Evolutionary conservation across 2,888 invertebrate genomes (phyloP).

Genomic region (Metopia argyrocephala): DNA sequence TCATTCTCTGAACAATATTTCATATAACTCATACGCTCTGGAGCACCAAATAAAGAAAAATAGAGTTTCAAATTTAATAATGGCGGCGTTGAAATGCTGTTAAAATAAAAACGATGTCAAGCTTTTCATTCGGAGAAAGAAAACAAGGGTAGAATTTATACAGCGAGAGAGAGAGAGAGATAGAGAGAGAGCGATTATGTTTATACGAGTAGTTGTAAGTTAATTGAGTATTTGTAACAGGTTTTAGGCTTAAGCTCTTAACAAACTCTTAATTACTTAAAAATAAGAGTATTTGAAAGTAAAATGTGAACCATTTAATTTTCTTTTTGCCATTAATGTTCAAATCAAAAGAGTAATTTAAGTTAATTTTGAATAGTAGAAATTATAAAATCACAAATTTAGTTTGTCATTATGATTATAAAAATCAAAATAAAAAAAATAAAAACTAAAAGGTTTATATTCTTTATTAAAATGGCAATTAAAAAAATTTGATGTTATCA

Average conservation of each 20-base stretch:
- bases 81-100: slow-evolving; percentile 35
- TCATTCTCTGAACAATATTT: too few relatives aligned
- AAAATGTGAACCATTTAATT: background rate
- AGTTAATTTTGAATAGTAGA: background rate
- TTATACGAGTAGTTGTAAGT: slow-evolving; percentile 16
- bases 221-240: slow-evolving; percentile 44
- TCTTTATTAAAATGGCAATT: too few relatives aligned
- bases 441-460: too few relatives aligned
- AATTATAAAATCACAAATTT: too few relatives aligned
- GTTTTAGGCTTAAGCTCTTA: slow-evolving; percentile 31
- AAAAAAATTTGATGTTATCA: too few relatives aligned
- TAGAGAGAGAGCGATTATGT: background rate
- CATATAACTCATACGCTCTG: slow-evolving; percentile 56
- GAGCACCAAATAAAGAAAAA: slow-evolving; percentile 45
- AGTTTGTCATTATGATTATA: too few relatives aligned
- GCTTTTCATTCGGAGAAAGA: background rate
- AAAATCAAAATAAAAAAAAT: too few relatives aligned
- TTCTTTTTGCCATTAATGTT: background rate
- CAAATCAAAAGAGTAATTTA: slow-evolving; percentile 1
- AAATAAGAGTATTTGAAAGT: slow-evolving; percentile 52
- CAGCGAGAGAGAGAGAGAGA: too few relatives aligned
- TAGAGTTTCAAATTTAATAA: slow-evolving; percentile 54
- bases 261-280: slow-evolving; percentile 57
- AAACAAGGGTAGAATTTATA: background rate
- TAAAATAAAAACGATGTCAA: background rate